Evolutionary conservation across 1,140 invertebrate genomes (phyloP).

Genomic region (Dufourea novaeangliae): DNA sequence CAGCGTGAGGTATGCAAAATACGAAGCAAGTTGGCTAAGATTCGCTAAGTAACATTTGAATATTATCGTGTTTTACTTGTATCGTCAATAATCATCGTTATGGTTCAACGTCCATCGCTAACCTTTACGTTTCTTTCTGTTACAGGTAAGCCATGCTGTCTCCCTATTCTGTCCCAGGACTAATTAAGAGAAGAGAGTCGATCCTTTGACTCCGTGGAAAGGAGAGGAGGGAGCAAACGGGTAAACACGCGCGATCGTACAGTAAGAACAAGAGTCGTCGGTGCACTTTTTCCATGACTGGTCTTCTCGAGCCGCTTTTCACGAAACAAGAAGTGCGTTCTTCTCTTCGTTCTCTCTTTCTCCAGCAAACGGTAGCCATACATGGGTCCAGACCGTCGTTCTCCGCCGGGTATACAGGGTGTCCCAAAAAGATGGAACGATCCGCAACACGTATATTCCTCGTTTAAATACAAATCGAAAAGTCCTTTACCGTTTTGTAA

Average conservation of each 20-base stretch:
- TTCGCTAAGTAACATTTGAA: no score
- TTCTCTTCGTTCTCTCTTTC: neutral
- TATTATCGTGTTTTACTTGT: neutral
- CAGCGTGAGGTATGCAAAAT: no score
- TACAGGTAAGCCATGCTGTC: conserved; percentile 51
- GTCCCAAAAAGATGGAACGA: no score
- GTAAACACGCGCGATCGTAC: neutral
- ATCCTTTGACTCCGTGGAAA: neutral
- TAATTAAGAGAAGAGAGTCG: conserved; percentile 14
- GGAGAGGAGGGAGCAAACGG: conserved; percentile 11
- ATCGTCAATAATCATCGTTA: neutral
- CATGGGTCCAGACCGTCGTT: neutral
- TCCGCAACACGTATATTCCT: no score
- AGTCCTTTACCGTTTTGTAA: no score
- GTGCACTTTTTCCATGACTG: conserved; percentile 1
- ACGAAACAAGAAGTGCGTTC: conserved; percentile 3
- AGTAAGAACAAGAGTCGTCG: conserved; percentile 14
- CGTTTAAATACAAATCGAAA: no score
- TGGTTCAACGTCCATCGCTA: neutral
- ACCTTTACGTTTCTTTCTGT: conserved; percentile 19
- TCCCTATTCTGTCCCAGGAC: neutral
- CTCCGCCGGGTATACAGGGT: neutral
- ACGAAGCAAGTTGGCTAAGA: no score
- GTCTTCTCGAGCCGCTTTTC: conserved; percentile 19
- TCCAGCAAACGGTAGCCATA: neutral